Evolutionary conservation across 1,140 invertebrate genomes (phyloP), one percentile per base, ranked within the genome.

Genomic region (Hylyphantes graminicola): DNA sequence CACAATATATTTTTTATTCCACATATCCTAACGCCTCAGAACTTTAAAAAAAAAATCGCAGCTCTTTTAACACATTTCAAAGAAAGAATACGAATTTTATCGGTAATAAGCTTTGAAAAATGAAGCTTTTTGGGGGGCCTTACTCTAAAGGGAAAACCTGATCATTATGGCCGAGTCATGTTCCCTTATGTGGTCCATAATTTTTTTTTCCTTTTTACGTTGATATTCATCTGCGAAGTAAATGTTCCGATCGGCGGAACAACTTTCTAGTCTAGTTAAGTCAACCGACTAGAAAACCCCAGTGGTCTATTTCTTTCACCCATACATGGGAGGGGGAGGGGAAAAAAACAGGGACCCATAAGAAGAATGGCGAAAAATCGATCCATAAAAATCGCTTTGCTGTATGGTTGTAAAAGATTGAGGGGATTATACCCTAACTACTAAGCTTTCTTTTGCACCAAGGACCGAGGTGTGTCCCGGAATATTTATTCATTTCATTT

Each of bases 401-500:
- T 74, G 68, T 61, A 54, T 55, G 80, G 72, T 83, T 83, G 80
- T 83, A 83, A 83, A 83, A 83, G 80, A 83, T 81, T 54, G 79
- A 10, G 68, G 80, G 80, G 80, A 83, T 83, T 83, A 83, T 35
- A 35, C 61, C 35, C 17, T 19, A 70, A 59, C 50, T 55, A 53
- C 48, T 83, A 81, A 80, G 65, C 77, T 80, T 59, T 17, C 35
- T 35, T 35, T 35, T 2, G 35, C 15, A n/a, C 77, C 70, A 48
- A 76, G 77, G 35, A 12, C 7, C 12, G 79, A 50, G 80, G 80
- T 74, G 80, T 83, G 80, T 53, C 80, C 15, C 70, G 15, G 80
- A 83, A 83, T 83, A 83, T 83, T 74, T 83, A 83, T 83, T 83
- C 80, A 83, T 83, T 83, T 83, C 72, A 83, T 73, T 75, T 83